A percentile compares a stretch with the other conserved stretches of the same genome.
Conservation (phyloP, 1,140 invertebrate genomes). For the Bathynomus jamesi region DNA sequence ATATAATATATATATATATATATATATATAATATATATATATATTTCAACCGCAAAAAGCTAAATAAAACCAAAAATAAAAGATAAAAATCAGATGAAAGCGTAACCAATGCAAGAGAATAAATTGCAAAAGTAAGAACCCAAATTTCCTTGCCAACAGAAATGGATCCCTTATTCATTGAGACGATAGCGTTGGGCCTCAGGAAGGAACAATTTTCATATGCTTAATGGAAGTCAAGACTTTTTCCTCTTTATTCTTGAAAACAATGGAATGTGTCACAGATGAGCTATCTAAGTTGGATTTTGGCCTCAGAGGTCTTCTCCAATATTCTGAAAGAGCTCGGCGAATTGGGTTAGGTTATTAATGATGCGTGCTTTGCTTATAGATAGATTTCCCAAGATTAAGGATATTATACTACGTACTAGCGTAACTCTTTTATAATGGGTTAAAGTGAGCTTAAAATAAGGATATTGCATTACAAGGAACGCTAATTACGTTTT, state of each 20-base stretch:
- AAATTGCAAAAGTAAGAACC: neutral
- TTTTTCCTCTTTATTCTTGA: neutral
- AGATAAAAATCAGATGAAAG: neutral
- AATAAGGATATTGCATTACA: neutral
- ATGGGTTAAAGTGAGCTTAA: neutral
- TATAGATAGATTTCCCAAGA: neutral
- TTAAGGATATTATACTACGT: too few species aligned
- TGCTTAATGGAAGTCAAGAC: neutral
- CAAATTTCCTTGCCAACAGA: neutral
- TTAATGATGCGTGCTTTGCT: neutral
- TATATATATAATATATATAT: slow-evolving; percentile 6
- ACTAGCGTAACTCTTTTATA: neutral
- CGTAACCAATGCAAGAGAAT: neutral
- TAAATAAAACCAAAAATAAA: neutral
- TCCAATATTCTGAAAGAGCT: neutral
- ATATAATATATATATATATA: slow-evolving; percentile 7
- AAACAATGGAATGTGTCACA: neutral
- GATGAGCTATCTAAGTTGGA: neutral
- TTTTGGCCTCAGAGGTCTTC: neutral
- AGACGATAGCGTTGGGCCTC: neutral
- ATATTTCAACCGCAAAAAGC: neutral
- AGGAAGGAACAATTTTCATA: neutral
- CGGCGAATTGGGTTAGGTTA: neutral
- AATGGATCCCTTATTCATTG: neutral
- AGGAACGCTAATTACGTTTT: neutral